A percentile compares a stretch with the other conserved stretches of the same genome.
Conservation (phyloP, 2,113 vertebrate genomes). For the Tragulus kanchil region DNA sequence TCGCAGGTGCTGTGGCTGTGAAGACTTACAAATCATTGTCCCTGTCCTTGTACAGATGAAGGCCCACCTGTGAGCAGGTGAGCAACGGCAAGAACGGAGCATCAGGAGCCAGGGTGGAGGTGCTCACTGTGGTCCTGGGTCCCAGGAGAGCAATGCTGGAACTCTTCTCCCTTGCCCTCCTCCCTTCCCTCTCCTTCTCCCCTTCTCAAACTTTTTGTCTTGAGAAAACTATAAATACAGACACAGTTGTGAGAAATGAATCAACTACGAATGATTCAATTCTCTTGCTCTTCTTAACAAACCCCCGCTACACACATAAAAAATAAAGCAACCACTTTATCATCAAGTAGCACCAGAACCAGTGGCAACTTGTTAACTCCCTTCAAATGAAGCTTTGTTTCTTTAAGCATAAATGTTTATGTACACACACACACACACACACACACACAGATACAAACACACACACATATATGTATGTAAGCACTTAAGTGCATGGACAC, state of each 20-base stretch:
- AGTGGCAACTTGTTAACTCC: not conserved
- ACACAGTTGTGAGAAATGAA: not conserved
- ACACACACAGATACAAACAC: not conserved
- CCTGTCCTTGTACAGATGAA: not conserved
- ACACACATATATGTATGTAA: not conserved
- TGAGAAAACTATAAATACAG: not conserved
- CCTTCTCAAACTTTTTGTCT: not conserved
- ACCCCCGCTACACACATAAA: not conserved
- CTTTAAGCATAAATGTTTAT: slow-evolving; percentile 68
- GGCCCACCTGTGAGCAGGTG: not conserved
- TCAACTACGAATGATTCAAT: not conserved
- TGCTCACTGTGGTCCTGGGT: not conserved
- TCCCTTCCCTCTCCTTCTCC: not conserved
- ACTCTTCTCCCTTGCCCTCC: not conserved
- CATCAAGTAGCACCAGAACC: not conserved
- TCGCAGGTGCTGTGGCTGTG: not conserved
- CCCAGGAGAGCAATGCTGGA: not conserved
- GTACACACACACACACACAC: slow-evolving; percentile 47
- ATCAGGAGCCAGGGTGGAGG: not conserved
- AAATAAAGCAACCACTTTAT: not conserved
- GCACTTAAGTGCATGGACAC: not conserved
- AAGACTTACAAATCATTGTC: not conserved
- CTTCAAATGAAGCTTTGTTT: slow-evolving; percentile 77
- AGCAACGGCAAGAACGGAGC: not conserved
- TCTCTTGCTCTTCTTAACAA: not conserved